Evolutionary conservation across 2,113 vertebrate genomes (phyloP), one percentile per base, ranked within the genome.

Genomic region (Centropus bengalensis): DNA sequence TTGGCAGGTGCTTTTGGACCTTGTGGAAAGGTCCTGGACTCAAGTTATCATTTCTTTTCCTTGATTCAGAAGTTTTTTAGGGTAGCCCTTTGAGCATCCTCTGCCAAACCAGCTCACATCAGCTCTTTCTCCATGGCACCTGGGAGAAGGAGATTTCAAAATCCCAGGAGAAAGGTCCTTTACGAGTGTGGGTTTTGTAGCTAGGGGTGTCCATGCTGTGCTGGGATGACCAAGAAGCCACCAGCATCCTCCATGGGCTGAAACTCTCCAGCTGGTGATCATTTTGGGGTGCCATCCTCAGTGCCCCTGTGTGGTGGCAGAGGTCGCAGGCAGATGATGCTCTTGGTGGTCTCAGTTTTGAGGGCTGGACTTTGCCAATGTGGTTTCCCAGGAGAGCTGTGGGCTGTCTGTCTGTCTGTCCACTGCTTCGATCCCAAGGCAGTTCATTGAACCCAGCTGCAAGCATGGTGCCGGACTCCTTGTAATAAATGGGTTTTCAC

Each of bases 301-400:
- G 0, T 5, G 7, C 15, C 42, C 26, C 12, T 4, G 28, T 2
- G 55, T 45, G 5, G 40, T 2, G 55, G 22, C 26, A 0, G 32
- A 18, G 73, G 6, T 70, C 64, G 18, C 0, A 0, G 22, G 19
- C 1, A 5, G 54, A 12, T 1, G 32, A 54, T 90, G 86, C 79
- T 80, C 30, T 2, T 4, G 27, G 59, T n/a, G 77, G 19, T 22
- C 26, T 47, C 2, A 0, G 5, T 30, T 36, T 63, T 1, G 20
- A 73, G 8, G 45, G 6, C 19, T 56, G 59, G 42, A 45, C 51
- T 90, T 67, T 4, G 15, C 49, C 3, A 2, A 59, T 2, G 0
- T 2, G 38, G 38, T 40, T 24, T 69, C 74, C 33, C 69, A 42
- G 80, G 42, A 88, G 9, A 68, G 38, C 84, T 8, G 1, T 14